phyloP scores from a whole-genome alignment of 2,888 invertebrate genomes.

The Pycnomerus fuliginosus region DNA sequence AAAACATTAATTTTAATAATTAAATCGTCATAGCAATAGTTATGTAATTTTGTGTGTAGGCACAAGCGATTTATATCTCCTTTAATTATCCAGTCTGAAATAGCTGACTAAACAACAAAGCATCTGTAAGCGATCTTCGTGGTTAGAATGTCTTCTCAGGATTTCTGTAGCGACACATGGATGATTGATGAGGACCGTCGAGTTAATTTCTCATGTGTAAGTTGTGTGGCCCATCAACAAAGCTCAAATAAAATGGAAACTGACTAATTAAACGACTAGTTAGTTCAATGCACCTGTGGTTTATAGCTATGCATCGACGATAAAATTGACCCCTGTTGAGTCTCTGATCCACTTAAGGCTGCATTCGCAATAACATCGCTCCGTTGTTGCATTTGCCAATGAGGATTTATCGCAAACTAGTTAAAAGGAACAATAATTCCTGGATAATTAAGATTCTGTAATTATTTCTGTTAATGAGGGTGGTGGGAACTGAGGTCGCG shows the following conservation, averaged over 20 bases:
- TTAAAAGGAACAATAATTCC: conserved; percentile 30
- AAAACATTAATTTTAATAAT: conserved; percentile 8
- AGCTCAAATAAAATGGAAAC: conserved; percentile 29
- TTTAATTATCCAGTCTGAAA: conserved; percentile 13
- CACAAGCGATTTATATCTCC: conserved; percentile 1
- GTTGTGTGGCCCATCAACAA: conserved; percentile 34
- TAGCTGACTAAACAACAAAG: conserved; percentile 8
- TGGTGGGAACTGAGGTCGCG: conserved; percentile 48
- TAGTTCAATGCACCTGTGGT: conserved; percentile 29
- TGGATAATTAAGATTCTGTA: conserved; percentile 38
- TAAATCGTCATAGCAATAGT: conserved; percentile 11
- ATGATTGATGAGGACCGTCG: conserved; percentile 34
- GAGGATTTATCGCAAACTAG: conserved; percentile 21
- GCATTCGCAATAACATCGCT: conserved; percentile 13
- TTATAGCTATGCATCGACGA: conserved; percentile 14
- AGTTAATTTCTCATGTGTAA: conserved; percentile 31
- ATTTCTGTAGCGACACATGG: conserved; percentile 26
- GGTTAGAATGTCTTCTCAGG: conserved; percentile 9
- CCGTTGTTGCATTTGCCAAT: conserved; percentile 15
- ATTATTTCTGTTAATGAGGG: conserved; percentile 52
- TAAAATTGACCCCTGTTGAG: conserved; percentile 18
- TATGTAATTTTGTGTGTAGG: too few species aligned
- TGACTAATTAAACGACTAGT: conserved; percentile 30
- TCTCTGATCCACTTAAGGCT: conserved; percentile 16
- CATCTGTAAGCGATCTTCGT: conserved; percentile 7